A percentile compares a stretch with the other conserved stretches of the same genome.
Evolutionary conservation across 2,797 vertebrate species (phyloP).

Genomic region (Enteromius radiatus): DNA sequence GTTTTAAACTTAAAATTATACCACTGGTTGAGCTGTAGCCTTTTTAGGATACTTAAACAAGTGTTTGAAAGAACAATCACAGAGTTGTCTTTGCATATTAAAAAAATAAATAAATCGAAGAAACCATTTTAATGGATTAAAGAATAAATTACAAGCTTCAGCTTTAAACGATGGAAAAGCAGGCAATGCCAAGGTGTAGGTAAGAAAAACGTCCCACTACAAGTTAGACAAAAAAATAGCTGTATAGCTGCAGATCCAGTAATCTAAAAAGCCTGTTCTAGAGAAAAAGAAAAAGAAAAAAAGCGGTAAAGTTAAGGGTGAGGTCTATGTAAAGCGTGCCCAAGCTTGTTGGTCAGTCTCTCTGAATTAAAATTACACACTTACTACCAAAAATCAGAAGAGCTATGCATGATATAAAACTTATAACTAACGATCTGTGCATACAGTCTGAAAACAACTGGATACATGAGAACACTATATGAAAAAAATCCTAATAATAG

Average conservation of each 20-base stretch:
- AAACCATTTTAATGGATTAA: not conserved
- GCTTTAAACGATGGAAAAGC: slow-evolving; percentile 10
- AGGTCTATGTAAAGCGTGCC: slow-evolving; percentile 57
- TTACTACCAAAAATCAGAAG: not conserved
- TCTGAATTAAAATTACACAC: not conserved
- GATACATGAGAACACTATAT: not conserved
- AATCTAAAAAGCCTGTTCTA: slow-evolving; percentile 38
- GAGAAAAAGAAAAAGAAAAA: not conserved
- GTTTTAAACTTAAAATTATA: not conserved
- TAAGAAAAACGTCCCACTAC: slow-evolving; percentile 23
- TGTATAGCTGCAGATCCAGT: slow-evolving; percentile 8
- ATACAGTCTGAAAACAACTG: not conserved
- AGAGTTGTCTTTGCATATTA: not conserved
- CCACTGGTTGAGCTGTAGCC: not conserved
- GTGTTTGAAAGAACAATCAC: not conserved
- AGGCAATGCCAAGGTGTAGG: not conserved
- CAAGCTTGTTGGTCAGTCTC: slow-evolving; percentile 24
- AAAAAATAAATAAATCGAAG: not conserved
- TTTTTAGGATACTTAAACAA: not conserved
- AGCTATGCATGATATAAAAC: not conserved
- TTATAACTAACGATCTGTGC: not conserved
- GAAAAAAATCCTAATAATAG: not conserved
- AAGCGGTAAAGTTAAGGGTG: slow-evolving; percentile 60
- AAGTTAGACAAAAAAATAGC: slow-evolving; percentile 12
- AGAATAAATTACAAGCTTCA: not conserved